Base-by-base conservation (phyloP, 1,140 invertebrate genomes). In the Drosophila nannoptera region DNA sequence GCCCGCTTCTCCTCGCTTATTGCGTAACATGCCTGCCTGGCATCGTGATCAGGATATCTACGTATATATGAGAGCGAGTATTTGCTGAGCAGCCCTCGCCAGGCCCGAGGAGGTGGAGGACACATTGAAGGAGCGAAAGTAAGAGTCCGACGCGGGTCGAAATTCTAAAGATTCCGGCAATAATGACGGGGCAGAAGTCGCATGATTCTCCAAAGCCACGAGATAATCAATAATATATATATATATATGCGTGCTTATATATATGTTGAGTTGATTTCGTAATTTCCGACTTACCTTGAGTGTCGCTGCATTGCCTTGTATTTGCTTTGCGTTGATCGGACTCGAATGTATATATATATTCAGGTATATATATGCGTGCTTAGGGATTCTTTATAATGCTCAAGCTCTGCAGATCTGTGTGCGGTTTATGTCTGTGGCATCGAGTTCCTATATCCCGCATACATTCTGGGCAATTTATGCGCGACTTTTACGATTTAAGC, bases 301-400 rank as follows among this genome's bases (percentile, higher is more conserved):
- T 65, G 69, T 69, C 55, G 68, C 76, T 84, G 80, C 80, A 84
- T 84, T 86, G 72, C 80, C 80, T 80, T 82, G 60, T 53, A 71
- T 82, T 80, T 35, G 49, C 40, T 69, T 32, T 6, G 38, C 52
- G 55, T 12, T 40, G 56, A 62, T 73, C 38, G 29, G 43, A 77
- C 68, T 78, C 42, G 59, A 84, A 50, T 61, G 5, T 52, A 72
- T 43, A 14, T 66, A 55, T 42, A n/a, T 64, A 55, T 59, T n/a
- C n/a, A n/a, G n/a, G n/a, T n/a, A n/a, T n/a, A n/a, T n/a, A n/a
- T n/a, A n/a, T n/a, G n/a, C n/a, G n/a, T n/a, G n/a, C n/a, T n/a
- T n/a, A n/a, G n/a, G n/a, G 56, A 43, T 62, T 32, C 53, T 64
- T 40, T 61, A 73, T 50, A 69, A 69, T 55, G 62, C 55, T 60